phyloP scores from a whole-genome alignment of 2,113 vertebrate genomes.

The Oenanthe melanoleuca region DNA sequence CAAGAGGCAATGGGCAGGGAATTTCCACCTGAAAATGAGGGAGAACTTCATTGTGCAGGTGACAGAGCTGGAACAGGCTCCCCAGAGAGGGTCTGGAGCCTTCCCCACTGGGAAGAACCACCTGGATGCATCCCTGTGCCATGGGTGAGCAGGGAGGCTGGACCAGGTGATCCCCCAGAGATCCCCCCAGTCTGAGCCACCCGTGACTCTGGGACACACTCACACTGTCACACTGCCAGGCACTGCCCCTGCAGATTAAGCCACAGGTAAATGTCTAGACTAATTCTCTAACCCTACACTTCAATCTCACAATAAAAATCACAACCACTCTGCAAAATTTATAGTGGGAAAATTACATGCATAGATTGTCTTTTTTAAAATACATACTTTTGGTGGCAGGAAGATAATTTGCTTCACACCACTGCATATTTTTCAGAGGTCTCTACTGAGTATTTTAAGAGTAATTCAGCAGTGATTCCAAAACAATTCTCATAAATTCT shows the following conservation, averaged over 20 bases:
- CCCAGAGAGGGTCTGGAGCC: not conserved
- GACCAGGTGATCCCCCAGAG: not conserved
- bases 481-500: conserved; percentile 52
- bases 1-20: not conserved
- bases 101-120: not conserved
- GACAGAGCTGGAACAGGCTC: not conserved
- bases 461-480: conserved; percentile 47
- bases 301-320: not conserved
- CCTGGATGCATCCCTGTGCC: not conserved
- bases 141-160: not conserved
- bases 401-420: not conserved
- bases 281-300: not conserved
- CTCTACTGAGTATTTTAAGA: conserved; percentile 8
- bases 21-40: not conserved
- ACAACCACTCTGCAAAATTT: not conserved
- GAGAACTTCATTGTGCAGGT: not conserved
- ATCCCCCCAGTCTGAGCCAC: not conserved
- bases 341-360: not conserved
- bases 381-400: not conserved
- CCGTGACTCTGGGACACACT: not conserved
- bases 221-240: not conserved
- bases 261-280: not conserved
- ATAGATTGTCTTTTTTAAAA: not conserved
- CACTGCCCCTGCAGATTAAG: not conserved
- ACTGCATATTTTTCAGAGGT: not conserved